Percentiles rank a stretch among this genome's conserved stretches.
Evolutionary conservation across 2,888 invertebrate genomes (phyloP).

Genomic region (Tetrapedia diversipes): DNA sequence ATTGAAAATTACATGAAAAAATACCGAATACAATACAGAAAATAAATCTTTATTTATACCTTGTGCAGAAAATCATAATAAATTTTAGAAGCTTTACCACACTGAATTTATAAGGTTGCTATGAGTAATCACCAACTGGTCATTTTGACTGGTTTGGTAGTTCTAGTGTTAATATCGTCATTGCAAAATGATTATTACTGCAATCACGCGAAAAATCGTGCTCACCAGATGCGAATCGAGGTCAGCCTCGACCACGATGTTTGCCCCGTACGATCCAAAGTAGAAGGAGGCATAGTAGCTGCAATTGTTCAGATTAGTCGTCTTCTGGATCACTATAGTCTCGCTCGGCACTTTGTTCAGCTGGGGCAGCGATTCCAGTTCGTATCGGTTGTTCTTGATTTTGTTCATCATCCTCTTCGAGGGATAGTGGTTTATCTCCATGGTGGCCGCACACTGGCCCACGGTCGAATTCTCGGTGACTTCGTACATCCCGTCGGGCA

Average conservation of each 20-base stretch:
- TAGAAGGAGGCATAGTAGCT: conserved; percentile 48
- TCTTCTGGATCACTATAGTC: conserved; percentile 59
- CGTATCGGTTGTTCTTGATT: conserved; percentile 24
- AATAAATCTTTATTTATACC: too few relatives aligned
- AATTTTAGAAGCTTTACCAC: too few relatives aligned
- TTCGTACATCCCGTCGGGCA: conserved; percentile 50
- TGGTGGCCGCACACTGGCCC: conserved; percentile 57
- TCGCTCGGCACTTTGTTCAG: conserved; percentile 58
- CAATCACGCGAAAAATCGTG: too few relatives aligned
- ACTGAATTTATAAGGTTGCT: too few relatives aligned
- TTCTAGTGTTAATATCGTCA: too few relatives aligned
- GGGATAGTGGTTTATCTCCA: conserved; percentile 42
- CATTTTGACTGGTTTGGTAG: too few relatives aligned
- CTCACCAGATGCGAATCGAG: conserved; percentile 49
- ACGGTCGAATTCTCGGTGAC: conserved; percentile 47
- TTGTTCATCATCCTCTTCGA: conserved; percentile 27
- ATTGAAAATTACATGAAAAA: too few relatives aligned
- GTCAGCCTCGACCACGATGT: conserved; percentile 13
- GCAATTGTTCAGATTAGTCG: conserved; percentile 58
- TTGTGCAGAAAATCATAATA: too few relatives aligned
- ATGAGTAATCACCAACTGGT: too few relatives aligned
- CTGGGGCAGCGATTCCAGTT: conserved; percentile 37
- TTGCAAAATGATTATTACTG: too few relatives aligned
- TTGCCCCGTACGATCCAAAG: conserved; percentile 47
- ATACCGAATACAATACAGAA: too few relatives aligned